Evolutionary conservation across 2,797 vertebrate genomes (phyloP).

Genomic region (Craterocephalus amniculus): DNA sequence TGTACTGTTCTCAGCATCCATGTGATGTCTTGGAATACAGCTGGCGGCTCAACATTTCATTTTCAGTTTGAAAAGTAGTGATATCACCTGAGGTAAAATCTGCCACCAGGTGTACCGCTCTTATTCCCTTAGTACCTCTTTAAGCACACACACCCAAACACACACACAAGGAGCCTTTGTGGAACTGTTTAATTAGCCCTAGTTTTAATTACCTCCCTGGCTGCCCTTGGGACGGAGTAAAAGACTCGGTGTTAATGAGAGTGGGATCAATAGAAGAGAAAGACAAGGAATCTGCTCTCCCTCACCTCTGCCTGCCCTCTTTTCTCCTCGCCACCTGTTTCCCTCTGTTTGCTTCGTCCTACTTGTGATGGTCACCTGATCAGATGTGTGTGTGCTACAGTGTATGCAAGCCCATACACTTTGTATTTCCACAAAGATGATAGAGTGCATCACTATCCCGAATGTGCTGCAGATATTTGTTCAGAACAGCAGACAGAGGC

Average conservation of each 20-base stretch:
- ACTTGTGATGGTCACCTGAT: constrained; percentile 38
- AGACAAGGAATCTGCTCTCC: constrained; percentile 65
- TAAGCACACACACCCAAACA: constrained; percentile 26
- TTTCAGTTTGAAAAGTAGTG: constrained; percentile 33
- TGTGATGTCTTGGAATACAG: constrained; percentile 29
- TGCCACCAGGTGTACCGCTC: constrained; percentile 37
- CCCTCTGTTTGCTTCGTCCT: constrained; percentile 28
- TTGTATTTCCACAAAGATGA: not conserved
- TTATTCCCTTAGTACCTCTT: constrained; percentile 13
- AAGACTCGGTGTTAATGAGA: constrained; percentile 77
- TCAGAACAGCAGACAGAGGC: not conserved
- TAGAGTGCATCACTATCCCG: not conserved
- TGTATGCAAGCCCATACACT: constrained; percentile 62
- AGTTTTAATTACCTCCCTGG: constrained; percentile 78
- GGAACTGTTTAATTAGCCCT: constrained; percentile 76
- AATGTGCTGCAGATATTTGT: not conserved
- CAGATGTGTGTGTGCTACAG: constrained; percentile 10
- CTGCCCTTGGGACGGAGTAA: constrained; percentile 69
- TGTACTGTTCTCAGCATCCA: constrained; percentile 38
- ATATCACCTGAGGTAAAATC: constrained; percentile 37
- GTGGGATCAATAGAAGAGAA: constrained; percentile 74
- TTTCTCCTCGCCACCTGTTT: constrained; percentile 46
- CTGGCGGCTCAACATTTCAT: constrained; percentile 56
- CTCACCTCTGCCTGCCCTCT: constrained; percentile 51
- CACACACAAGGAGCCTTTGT: constrained; percentile 33